A percentile compares a stretch with the other conserved stretches of the same genome.
Conservation (phyloP, 2,113 vertebrate genomes). For the Platysternon megacephalum region DNA sequence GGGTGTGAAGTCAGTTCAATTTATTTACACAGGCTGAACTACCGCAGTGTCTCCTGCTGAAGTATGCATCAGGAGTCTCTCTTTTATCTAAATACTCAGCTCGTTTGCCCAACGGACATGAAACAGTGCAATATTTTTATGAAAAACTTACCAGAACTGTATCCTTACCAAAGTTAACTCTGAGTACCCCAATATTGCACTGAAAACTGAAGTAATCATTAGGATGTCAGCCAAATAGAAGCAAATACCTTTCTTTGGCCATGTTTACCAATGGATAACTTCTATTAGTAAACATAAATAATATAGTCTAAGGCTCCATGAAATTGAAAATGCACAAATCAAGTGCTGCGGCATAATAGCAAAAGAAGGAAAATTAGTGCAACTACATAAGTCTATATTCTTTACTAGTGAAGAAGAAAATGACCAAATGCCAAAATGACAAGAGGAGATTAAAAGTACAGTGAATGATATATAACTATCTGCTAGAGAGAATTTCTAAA, state of each 20-base stretch:
- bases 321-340: conserved; percentile 30
- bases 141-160: not conserved
- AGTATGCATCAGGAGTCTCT: not conserved
- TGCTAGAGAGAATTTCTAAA: not conserved
- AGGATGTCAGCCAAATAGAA: not conserved
- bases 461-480: not conserved
- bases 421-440: not conserved
- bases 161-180: not conserved
- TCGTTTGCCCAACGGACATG: not conserved
- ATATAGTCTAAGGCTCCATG: conserved; percentile 17
- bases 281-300: not conserved
- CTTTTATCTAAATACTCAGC: not conserved
- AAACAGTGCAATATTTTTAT: not conserved
- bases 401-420: not conserved
- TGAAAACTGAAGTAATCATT: conserved; percentile 12
- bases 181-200: not conserved
- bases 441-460: not conserved
- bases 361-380: not conserved
- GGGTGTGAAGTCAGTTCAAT: not conserved
- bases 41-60: not conserved
- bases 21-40: not conserved
- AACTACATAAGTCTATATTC: not conserved
- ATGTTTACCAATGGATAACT: not conserved
- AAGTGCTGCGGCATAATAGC: not conserved
- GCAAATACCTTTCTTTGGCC: conserved; percentile 2